phyloP scores from a whole-genome alignment of 2,113 vertebrate species.

The Epinephelus moara region DNA sequence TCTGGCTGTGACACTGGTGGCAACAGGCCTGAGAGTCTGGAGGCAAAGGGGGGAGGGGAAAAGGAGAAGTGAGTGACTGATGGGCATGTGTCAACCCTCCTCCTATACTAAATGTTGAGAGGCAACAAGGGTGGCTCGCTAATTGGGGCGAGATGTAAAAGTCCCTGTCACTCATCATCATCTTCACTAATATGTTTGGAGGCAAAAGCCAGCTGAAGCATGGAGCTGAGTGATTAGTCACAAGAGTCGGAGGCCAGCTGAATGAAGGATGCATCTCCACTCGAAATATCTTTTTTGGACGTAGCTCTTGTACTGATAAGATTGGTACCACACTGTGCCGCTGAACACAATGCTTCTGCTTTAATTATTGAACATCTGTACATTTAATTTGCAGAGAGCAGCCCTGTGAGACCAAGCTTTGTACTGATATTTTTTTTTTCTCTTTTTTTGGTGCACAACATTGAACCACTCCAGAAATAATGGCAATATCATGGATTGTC shows the following conservation, averaged over 20 bases:
- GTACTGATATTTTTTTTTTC: conserved; percentile 5
- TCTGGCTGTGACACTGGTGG: conserved; percentile 70
- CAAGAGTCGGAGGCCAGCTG: conserved; percentile 16
- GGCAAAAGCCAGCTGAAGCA: conserved; percentile 71
- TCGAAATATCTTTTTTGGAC: conserved; percentile 21
- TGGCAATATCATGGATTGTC: conserved; percentile 29
- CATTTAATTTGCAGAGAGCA: conserved; percentile 41
- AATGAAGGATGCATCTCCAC: conserved; percentile 38
- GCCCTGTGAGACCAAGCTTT: conserved; percentile 15
- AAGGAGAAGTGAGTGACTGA: conserved; percentile 67
- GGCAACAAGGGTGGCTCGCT: conserved; percentile 58
- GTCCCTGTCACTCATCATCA: conserved; percentile 77
- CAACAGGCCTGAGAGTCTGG: conserved; percentile 52
- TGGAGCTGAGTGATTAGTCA: conserved; percentile 61
- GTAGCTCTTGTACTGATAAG: conserved; percentile 6
- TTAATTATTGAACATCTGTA: conserved; percentile 54
- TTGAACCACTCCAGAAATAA: conserved; percentile 28
- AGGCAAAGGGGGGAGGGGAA: conserved; percentile 28
- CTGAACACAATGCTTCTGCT: conserved; percentile 27
- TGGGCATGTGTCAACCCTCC: conserved; percentile 71
- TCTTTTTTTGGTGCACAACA: background rate
- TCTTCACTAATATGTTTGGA: conserved; percentile 76
- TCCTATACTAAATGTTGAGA: conserved; percentile 48
- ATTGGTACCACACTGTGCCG: conserved; percentile 1
- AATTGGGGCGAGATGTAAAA: conserved; percentile 80